These are phyloP conservation scores for Lottia gigantea DNA, from an alignment of 2,888 invertebrate species.

Conservation along the genomic window DNA sequence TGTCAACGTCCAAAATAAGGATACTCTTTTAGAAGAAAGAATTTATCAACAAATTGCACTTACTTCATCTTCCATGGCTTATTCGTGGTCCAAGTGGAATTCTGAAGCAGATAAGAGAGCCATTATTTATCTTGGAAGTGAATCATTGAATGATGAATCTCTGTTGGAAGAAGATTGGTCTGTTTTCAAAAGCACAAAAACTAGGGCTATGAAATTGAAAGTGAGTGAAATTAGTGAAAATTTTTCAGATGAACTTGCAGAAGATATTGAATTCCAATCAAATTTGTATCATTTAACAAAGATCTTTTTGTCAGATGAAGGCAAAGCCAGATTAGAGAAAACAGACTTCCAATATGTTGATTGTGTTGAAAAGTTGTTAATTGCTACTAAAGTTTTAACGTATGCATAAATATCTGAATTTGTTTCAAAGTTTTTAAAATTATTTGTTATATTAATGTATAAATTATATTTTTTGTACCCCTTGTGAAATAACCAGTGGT, in stretches of 20 bases:
- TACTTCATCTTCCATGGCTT: slow-evolving; percentile 62
- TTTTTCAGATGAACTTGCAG: slow-evolving; percentile 55
- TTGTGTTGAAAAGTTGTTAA: slow-evolving; percentile 59
- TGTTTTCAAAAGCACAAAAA: slow-evolving; percentile 59
- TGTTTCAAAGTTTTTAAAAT: neutral
- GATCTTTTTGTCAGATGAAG: slow-evolving; percentile 45
- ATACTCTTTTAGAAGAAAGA: slow-evolving; percentile 58
- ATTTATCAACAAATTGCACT: slow-evolving; percentile 67
- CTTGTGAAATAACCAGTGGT: too few species aligned
- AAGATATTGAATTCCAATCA: slow-evolving; percentile 60
- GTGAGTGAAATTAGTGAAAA: slow-evolving; percentile 64
- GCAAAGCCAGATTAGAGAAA: slow-evolving; percentile 47
- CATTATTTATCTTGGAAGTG: slow-evolving; percentile 61
- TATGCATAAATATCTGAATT: slow-evolving; percentile 46
- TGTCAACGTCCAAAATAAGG: slow-evolving; percentile 66
- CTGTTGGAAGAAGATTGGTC: slow-evolving; percentile 66
- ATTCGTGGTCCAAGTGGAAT: slow-evolving; percentile 68
- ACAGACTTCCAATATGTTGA: slow-evolving; percentile 58
- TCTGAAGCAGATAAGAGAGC: slow-evolving; percentile 48
- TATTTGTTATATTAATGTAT: neutral
- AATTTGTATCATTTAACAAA: slow-evolving; percentile 61
- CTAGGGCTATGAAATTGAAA: slow-evolving; percentile 58
- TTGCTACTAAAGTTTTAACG: slow-evolving; percentile 60
- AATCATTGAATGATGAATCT: slow-evolving; percentile 60
- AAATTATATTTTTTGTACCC: too few species aligned